Evolutionary conservation across 2,113 vertebrate species (phyloP).

Genomic region (Hyperopisus bebe): DNA sequence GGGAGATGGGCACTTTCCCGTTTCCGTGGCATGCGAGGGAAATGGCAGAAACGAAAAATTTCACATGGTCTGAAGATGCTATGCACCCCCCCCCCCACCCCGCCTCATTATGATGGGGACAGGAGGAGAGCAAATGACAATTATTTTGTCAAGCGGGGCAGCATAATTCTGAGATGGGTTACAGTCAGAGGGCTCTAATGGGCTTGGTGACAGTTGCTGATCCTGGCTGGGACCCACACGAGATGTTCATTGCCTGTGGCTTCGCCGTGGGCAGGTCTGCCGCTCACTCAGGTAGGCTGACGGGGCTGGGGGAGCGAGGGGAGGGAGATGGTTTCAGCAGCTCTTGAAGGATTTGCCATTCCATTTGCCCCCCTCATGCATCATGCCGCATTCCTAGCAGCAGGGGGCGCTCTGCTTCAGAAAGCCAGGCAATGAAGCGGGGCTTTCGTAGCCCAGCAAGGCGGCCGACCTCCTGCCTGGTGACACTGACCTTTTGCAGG

Average conservation of each 20-base stretch:
- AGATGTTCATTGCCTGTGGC: constrained; percentile 65
- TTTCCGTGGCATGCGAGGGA: neutral
- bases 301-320: constrained; percentile 38
- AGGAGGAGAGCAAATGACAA: constrained; percentile 36
- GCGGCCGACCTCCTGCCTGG: neutral
- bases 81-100: neutral
- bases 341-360: constrained; percentile 36
- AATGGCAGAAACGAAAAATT: neutral
- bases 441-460: neutral
- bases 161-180: constrained; percentile 36
- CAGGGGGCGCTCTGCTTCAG: neutral
- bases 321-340: constrained; percentile 26
- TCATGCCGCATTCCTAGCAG: neutral
- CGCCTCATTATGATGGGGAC: constrained; percentile 26
- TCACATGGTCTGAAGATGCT: constrained; percentile 28
- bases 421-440: neutral
- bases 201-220: constrained; percentile 52
- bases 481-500: neutral
- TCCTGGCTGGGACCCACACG: constrained; percentile 49
- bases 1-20: neutral
- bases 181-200: constrained; percentile 55
- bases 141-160: constrained; percentile 36
- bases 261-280: constrained; percentile 70
- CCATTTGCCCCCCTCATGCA: neutral
- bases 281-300: constrained; percentile 64